Evolutionary conservation across 2,113 vertebrate species (phyloP), one percentile per base, ranked within the genome.

Genomic region (Globicephala melas): DNA sequence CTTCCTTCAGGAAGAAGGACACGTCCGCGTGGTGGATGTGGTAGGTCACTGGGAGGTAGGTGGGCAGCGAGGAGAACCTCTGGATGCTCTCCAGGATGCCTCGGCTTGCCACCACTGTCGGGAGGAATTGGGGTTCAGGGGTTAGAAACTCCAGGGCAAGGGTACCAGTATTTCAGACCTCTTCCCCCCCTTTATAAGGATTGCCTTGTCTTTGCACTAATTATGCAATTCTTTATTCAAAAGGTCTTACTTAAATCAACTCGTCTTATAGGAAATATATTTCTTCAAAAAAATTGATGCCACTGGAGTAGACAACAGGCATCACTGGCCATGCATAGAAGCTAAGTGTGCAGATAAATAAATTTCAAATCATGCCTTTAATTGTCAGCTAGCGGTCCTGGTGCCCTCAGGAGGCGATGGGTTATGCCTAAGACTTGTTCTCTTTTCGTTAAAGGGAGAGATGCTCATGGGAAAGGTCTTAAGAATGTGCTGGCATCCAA

Each of bases 1-100:
- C 99, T 98, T 99, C 99, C 96, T 99, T 99, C 2, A 99, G 98
- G 71, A 99, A 99, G 98, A 99, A 99, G 98, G 98, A 98, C 60
- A 98, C 98, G 33, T 99, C 99, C 0, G 99, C 99, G 17, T 99
- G 99, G 91, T 98, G 98, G 97, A 99, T 98, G 31, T 98, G 99
- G 44, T 99, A 99, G 97, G 93, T 99, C 96, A 99, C 99, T 0
- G 99, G 99, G 87, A 99, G 93, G 98, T 99, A 99, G 38, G 99
- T 99, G 26, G 99, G 99, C 96, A 99, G 99, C 97, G 99, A 97
- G 76, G 98, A 98, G 82, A 99, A 99, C 17, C 98, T 98, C 98
- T 99, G 99, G 5, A 98, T 95, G 44, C 99, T 98, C 91, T 99
- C 99, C 18, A 98, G 97, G 97, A 99, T 96, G 88, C 99, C 99